phyloP scores from a whole-genome alignment of 2,888 invertebrate genomes.

The Temnothorax rugatulus region DNA sequence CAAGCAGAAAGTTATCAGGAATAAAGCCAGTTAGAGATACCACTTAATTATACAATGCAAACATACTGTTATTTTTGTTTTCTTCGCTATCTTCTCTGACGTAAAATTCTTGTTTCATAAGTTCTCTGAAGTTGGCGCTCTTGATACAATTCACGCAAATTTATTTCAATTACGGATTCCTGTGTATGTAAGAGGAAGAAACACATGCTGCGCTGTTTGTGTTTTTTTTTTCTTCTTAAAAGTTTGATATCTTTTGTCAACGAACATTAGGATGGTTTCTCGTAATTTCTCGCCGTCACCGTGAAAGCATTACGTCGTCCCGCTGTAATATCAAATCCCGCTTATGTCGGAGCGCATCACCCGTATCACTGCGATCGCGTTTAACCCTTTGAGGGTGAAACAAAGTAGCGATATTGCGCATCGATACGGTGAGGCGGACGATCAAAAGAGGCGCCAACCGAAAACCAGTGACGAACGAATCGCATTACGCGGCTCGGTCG shows the following conservation, averaged over 20 bases:
- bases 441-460: slow-evolving; percentile 53
- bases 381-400: slow-evolving; percentile 37
- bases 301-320: background rate
- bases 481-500: slow-evolving; percentile 55
- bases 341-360: background rate
- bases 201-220: background rate
- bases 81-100: background rate
- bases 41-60: slow-evolving; percentile 16
- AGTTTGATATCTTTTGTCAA: background rate
- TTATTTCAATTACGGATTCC: background rate
- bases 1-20: slow-evolving; percentile 23
- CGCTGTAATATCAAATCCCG: slow-evolving; percentile 12
- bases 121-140: background rate
- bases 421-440: slow-evolving; percentile 22
- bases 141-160: background rate
- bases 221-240: background rate
- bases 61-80: slow-evolving; percentile 2
- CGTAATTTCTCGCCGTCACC: background rate
- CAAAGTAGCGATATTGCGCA: slow-evolving; percentile 46
- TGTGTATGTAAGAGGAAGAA: background rate
- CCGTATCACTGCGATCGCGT: slow-evolving; percentile 5
- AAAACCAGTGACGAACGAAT: slow-evolving; percentile 59
- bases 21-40: background rate
- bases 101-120: background rate
- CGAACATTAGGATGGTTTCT: background rate